These are phyloP conservation scores for mouse (Mus musculus) DNA, from an alignment of 2,113 vertebrate genomes.

Conservation along the genomic window DNA sequence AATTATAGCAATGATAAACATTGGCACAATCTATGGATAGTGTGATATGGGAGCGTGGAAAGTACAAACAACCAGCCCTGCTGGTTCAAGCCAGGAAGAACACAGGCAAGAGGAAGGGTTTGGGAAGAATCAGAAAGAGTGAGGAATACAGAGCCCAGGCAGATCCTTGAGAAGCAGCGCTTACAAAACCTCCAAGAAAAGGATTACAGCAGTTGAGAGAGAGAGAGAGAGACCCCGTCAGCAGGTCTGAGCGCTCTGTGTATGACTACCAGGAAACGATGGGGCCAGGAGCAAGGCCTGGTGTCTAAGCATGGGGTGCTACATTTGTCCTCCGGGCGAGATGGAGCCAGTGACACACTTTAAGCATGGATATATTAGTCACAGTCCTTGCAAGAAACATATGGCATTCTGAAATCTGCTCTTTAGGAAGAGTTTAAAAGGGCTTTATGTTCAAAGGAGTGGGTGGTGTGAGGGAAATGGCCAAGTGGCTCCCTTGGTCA, in stretches of 20 bases:
- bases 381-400: slow-evolving; percentile 1
- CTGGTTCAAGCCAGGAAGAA: background rate
- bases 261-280: background rate
- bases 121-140: background rate
- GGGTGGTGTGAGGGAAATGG: background rate
- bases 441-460: background rate
- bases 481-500: background rate
- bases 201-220: background rate
- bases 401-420: background rate
- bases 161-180: background rate
- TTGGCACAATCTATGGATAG: no score
- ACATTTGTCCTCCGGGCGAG: background rate
- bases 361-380: background rate
- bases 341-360: background rate
- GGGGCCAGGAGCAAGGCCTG: background rate
- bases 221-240: no score
- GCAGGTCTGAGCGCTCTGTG: accelerated
- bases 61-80: background rate
- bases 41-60: background rate
- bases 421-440: slow-evolving; percentile 31
- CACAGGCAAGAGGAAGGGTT: background rate
- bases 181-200: background rate
- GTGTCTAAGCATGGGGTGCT: background rate
- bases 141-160: background rate
- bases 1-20: background rate